Base-by-base conservation (phyloP, 2,797 vertebrate species). In the Pelodytes ibericus region DNA sequence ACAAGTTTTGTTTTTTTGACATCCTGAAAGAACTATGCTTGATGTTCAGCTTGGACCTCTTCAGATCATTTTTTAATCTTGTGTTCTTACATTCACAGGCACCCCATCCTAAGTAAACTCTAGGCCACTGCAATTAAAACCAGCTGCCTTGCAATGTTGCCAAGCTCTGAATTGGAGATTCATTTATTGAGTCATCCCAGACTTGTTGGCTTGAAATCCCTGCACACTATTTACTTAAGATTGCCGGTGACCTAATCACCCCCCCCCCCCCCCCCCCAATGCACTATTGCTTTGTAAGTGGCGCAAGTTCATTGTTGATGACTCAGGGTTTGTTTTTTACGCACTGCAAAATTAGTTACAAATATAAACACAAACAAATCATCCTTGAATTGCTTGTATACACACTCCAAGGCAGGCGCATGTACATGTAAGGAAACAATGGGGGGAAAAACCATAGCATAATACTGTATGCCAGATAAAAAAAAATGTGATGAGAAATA, bases 101-200 rank as follows among this genome's bases (percentile, higher is more conserved):
- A 58, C 16, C 33, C 67, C 47, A 60, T 77, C 61, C 68, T 65
- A 65, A 71, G 53, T 66, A 77, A 77, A 77, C 75, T 71, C n/a
- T 24, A 56, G n/a, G 13, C 36, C 22, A 5, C 25, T 25, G 36
- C 59, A 49, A 72, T 65, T 51, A 65, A 51, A 72, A 60, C 75
- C 75, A 77, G 60, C 68, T 77, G 75, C 33, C 68, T 33, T 3
- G 9, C 39, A 59, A n/a, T n/a, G 26, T 36, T 59, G 60, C 75
- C 75, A 77, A 77, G 24, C 16, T 18, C 51, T 59, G 68, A 59
- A 36, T 57, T 72, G 10, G 49, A 65, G 68, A 71, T 71, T 65
- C 31, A 59, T 71, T 58, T 47, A 59, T 71, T 77, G 75, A 77
- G 56, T 77, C 60, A 66, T 77, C 75, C 68, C 75, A 77, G 68